Evolutionary conservation across 2,797 vertebrate species (phyloP).

Genomic region (Dicrostonyx torquatus): DNA sequence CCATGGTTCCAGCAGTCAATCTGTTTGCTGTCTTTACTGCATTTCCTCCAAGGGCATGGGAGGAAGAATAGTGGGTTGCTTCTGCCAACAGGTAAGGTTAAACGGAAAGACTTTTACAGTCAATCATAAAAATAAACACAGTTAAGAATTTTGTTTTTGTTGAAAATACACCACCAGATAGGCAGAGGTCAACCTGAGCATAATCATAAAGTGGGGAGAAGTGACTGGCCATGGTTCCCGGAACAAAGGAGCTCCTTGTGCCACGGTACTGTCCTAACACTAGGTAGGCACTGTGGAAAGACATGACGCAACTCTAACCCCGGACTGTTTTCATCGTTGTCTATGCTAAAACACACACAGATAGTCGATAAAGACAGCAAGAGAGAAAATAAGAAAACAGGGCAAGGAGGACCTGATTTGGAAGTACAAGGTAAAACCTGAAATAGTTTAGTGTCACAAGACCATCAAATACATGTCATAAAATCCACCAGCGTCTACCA

Average conservation of each 20-base stretch:
- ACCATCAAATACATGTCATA: not conserved
- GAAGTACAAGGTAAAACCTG: not conserved
- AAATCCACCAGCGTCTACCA: not conserved
- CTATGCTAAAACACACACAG: not conserved
- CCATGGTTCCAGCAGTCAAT: conserved; percentile 12
- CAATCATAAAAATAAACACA: conserved; percentile 52
- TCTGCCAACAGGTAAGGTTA: conserved; percentile 21
- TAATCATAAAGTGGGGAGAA: conserved; percentile 13
- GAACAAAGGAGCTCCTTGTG: not conserved
- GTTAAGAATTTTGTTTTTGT: conserved; percentile 62
- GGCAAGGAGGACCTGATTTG: not conserved
- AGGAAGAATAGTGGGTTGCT: not conserved
- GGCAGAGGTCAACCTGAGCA: conserved; percentile 9
- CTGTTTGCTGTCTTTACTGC: conserved; percentile 17
- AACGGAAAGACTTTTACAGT: conserved; percentile 61
- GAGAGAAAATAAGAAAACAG: not conserved
- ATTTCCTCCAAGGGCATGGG: not conserved
- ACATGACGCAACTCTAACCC: not conserved
- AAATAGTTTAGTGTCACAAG: not conserved
- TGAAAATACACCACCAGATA: conserved; percentile 33
- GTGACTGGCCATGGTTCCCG: not conserved
- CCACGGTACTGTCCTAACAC: rapidly evolving
- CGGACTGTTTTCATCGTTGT: not conserved
- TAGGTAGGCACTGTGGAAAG: not conserved
- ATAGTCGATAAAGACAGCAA: not conserved